Evolutionary conservation across 2,888 invertebrate genomes (phyloP).

Genomic region (Cataglyphis altisquamis): DNA sequence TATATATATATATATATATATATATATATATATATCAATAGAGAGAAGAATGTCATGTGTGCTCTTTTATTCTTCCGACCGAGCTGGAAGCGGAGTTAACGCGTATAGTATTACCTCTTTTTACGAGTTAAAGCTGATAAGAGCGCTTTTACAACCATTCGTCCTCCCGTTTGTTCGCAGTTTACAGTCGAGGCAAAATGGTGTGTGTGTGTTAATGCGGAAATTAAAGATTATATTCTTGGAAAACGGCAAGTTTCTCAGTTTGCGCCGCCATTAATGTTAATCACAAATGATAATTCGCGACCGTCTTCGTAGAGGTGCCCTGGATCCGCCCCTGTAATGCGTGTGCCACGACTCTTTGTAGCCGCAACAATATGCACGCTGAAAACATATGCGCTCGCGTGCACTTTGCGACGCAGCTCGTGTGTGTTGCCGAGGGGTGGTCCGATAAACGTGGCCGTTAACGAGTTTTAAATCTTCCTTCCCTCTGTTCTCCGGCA

Average conservation of each 20-base stretch:
- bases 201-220: conserved; percentile 6
- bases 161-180: background rate
- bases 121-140: background rate
- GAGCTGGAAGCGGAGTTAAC: background rate
- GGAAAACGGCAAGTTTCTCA: background rate
- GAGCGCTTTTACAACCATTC: background rate
- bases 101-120: background rate
- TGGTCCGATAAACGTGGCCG: conserved; percentile 73
- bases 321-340: conserved; percentile 45
- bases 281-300: conserved; percentile 35
- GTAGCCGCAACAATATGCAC: conserved; percentile 61
- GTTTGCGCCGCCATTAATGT: background rate
- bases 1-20: background rate
- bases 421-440: conserved; percentile 40
- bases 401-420: conserved; percentile 59
- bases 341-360: conserved; percentile 61
- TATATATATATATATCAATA: background rate
- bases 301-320: background rate
- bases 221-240: conserved; percentile 18
- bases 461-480: conserved; percentile 73
- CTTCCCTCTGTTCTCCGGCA: background rate
- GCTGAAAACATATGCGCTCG: conserved; percentile 62
- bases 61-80: background rate
- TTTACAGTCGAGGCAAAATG: background rate
- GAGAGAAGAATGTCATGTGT: background rate